phyloP scores from a whole-genome alignment of 2,888 invertebrate species.

The Rotaria magnacalcarata region DNA sequence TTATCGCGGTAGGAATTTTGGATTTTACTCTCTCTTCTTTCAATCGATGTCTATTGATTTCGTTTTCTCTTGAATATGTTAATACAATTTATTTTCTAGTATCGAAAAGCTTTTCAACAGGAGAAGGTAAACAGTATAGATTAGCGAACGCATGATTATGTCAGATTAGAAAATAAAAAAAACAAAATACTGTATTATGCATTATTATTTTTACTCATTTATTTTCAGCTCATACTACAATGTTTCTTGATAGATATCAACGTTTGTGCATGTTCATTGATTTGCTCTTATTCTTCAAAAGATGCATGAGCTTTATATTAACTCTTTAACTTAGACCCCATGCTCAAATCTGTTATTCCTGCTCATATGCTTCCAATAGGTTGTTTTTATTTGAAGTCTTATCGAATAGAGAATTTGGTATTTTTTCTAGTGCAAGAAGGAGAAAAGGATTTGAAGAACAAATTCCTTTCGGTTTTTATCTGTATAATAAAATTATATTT shows the following conservation, averaged over 20 bases:
- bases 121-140: not conserved
- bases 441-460: no score
- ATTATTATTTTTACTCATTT: not conserved
- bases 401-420: no score
- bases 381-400: no score
- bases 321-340: no score
- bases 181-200: not conserved
- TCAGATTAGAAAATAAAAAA: not conserved
- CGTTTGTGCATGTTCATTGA: conserved; percentile 21
- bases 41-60: not conserved
- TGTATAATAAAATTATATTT: not conserved
- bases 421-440: no score
- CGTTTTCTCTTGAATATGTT: not conserved
- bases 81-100: not conserved
- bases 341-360: not conserved
- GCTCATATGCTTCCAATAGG: not conserved
- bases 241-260: not conserved
- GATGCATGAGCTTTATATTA: not conserved
- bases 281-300: not conserved
- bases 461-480: no score
- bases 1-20: not conserved
- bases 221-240: not conserved
- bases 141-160: not conserved
- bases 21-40: no score
- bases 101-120: not conserved